Evolutionary conservation across 2,113 vertebrate genomes (phyloP).

Genomic region (Heloderma charlesbogerti): DNA sequence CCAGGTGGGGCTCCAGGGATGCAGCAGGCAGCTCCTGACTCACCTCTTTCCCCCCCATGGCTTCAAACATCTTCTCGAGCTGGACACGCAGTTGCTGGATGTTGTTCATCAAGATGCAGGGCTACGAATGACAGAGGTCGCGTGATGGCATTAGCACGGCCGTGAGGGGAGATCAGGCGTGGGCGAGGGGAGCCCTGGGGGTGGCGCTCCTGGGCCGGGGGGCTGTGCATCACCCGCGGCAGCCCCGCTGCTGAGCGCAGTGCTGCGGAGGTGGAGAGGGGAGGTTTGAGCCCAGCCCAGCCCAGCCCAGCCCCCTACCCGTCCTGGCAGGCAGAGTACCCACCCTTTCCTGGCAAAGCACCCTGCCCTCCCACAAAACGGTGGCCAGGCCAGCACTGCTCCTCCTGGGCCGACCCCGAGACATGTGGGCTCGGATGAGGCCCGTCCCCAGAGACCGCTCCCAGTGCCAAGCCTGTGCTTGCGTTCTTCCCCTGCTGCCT

Average conservation of each 20-base stretch:
- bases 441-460: not conserved
- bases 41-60: constrained; percentile 99
- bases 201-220: not conserved
- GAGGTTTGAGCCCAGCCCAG: no score
- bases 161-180: not conserved
- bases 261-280: not conserved
- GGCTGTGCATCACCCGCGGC: no score
- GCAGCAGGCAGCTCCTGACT: constrained; percentile 43
- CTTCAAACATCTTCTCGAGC: constrained; percentile 99
- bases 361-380: no score
- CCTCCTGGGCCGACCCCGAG: not conserved
- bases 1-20: not conserved
- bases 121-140: constrained; percentile 72
- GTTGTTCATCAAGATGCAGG: constrained; percentile 97
- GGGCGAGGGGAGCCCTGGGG: no score
- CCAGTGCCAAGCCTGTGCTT: not conserved
- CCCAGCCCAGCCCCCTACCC: no score
- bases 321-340: no score
- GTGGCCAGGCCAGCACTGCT: not conserved
- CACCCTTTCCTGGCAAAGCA: no score
- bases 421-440: no score
- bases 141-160: not conserved
- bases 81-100: constrained; percentile 96
- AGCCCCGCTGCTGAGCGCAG: not conserved
- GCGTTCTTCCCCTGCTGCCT: not conserved